Evolutionary conservation across 2,797 vertebrate genomes (phyloP).

Genomic region (Huso huso): DNA sequence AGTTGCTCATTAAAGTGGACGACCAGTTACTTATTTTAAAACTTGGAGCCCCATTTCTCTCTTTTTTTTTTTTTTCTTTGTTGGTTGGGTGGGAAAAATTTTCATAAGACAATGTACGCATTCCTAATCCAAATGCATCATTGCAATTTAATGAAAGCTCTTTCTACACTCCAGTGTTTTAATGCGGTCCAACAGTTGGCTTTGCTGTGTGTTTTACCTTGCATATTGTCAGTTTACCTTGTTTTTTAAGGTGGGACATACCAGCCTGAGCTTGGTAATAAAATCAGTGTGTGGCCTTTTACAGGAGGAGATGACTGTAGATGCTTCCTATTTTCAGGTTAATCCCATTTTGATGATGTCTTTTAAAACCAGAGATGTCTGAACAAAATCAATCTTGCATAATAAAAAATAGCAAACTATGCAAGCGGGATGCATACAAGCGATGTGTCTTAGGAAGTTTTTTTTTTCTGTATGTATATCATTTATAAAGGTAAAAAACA

Average conservation of each 20-base stretch:
- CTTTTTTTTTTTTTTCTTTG: conserved; percentile 12
- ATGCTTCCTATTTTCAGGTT: conserved; percentile 14
- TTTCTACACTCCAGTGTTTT: too few relatives aligned
- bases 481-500: conserved; percentile 46
- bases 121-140: too few relatives aligned
- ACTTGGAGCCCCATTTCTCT: conserved; percentile 25
- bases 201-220: conserved; percentile 16
- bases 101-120: too few relatives aligned
- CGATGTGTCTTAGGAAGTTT: conserved; percentile 29
- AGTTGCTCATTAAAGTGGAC: conserved; percentile 6
- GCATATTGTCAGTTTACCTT: conserved; percentile 16
- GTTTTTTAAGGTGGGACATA: conserved; percentile 17
- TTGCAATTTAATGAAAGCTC: too few relatives aligned
- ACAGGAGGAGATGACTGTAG: neutral
- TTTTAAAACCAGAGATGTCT: neutral
- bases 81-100: conserved; percentile 24
- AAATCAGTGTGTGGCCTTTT: conserved; percentile 4
- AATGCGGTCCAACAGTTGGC: neutral
- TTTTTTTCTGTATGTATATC: conserved; percentile 27
- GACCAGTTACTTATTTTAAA: conserved; percentile 37
- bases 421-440: conserved; percentile 69
- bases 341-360: neutral
- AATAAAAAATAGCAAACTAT: conserved; percentile 63
- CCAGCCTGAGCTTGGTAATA: conserved; percentile 19
- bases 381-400: conserved; percentile 31